A percentile compares a stretch with the other conserved stretches of the same genome.
These are phyloP conservation scores for Rhizomys pruinosus DNA, from an alignment of 2,113 vertebrate genomes.

Conservation along the genomic window DNA sequence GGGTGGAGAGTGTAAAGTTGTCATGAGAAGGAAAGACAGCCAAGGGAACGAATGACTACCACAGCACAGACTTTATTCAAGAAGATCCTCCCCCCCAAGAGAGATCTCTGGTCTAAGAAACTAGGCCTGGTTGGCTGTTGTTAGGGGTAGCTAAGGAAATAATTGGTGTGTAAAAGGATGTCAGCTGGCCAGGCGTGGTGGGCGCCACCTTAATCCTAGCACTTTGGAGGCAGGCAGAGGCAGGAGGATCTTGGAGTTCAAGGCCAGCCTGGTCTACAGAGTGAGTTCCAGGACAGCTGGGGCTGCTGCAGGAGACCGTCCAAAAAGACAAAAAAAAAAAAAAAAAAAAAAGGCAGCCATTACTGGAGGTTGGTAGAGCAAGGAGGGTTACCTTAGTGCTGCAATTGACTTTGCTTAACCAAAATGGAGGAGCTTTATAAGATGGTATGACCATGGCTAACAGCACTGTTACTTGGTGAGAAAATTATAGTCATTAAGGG, in stretches of 20 bases:
- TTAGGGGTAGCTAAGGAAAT: background rate
- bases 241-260: no score
- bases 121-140: background rate
- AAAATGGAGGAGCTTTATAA: background rate
- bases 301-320: no score
- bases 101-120: background rate
- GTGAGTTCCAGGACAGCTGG: no score
- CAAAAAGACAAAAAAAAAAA: no score
- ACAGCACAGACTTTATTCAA: background rate
- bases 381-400: background rate
- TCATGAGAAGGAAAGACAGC: background rate
- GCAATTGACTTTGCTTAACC: background rate
- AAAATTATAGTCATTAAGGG: constrained; percentile 25
- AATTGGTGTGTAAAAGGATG: background rate
- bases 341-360: no score
- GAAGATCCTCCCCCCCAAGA: background rate
- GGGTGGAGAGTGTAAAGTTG: background rate
- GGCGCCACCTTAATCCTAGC: no score
- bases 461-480: background rate
- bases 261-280: no score
- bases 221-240: no score
- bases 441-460: background rate
- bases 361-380: background rate
- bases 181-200: background rate
- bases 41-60: background rate